These are phyloP conservation scores for Colius striatus DNA, from an alignment of 2,113 vertebrate genomes.

Conservation along the genomic window DNA sequence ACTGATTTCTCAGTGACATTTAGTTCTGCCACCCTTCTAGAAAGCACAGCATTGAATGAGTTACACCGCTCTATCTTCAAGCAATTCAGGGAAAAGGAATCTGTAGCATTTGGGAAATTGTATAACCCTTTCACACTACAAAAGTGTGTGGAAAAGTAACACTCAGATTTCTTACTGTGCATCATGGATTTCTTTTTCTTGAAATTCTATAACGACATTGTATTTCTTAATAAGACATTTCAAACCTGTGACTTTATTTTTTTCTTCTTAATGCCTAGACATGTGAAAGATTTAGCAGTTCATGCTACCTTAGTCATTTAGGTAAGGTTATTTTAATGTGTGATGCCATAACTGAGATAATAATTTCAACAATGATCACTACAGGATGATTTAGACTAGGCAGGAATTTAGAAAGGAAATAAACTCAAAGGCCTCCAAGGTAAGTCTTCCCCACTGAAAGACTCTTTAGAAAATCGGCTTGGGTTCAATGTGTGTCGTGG, in stretches of 20 bases:
- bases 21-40: not conserved
- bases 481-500: not conserved
- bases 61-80: not conserved
- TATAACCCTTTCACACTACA: not conserved
- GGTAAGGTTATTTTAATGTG: not conserved
- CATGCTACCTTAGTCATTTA: not conserved
- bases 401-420: constrained; percentile 10
- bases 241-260: not conserved
- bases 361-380: not conserved
- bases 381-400: not conserved
- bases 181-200: not conserved
- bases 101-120: not conserved
- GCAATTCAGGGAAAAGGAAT: not conserved
- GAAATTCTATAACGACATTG: not conserved
- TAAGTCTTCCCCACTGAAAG: not conserved
- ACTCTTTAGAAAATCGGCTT: not conserved
- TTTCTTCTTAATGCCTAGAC: not conserved
- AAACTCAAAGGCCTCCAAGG: not conserved
- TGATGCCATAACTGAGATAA: not conserved
- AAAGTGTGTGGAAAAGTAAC: not conserved
- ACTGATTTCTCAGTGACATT: not conserved
- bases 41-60: not conserved
- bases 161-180: not conserved
- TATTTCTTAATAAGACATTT: not conserved
- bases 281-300: not conserved